These are phyloP conservation scores for Gnathonemus echidnorhynchus DNA, from an alignment of 2,113 vertebrate species.

Conservation along the genomic window DNA sequence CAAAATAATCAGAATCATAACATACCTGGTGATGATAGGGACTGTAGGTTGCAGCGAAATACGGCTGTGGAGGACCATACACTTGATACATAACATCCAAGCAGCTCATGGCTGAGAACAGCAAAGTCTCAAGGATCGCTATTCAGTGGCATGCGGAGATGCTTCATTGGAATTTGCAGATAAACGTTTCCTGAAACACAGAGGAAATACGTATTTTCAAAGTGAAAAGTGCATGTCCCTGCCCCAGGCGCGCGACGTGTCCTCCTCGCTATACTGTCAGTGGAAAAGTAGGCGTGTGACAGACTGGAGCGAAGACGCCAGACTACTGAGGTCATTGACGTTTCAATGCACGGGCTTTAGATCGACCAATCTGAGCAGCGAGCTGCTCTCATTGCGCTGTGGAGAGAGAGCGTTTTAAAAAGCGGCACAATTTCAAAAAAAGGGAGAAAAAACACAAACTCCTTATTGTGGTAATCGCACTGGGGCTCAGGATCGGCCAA, in stretches of 20 bases:
- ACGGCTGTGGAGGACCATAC: slow-evolving; percentile 83
- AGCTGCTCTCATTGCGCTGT: not conserved
- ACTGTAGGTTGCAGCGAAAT: slow-evolving; percentile 78
- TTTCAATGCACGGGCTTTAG: slow-evolving; percentile 20
- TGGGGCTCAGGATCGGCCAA: not conserved
- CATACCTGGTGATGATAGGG: slow-evolving; percentile 87
- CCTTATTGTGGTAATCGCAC: not conserved
- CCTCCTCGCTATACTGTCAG: slow-evolving; percentile 16
- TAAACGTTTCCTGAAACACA: slow-evolving; percentile 16
- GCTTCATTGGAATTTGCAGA: slow-evolving; percentile 52
- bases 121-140: slow-evolving; percentile 48
- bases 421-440: slow-evolving; percentile 41
- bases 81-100: slow-evolving; percentile 99
- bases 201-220: slow-evolving; percentile 7
- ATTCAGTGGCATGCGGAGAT: slow-evolving; percentile 36
- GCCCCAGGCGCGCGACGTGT: slow-evolving; percentile 7
- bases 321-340: slow-evolving; percentile 34
- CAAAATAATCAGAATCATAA: not conserved
- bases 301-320: slow-evolving; percentile 37
- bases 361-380: not conserved
- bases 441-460: not conserved
- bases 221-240: not conserved
- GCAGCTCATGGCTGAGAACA: slow-evolving; percentile 88
- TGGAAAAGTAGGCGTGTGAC: slow-evolving; percentile 25
- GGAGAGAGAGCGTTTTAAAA: not conserved